Evolutionary conservation across 2,888 invertebrate species (phyloP).

Genomic region (Amblyjoppa fuscipennis): DNA sequence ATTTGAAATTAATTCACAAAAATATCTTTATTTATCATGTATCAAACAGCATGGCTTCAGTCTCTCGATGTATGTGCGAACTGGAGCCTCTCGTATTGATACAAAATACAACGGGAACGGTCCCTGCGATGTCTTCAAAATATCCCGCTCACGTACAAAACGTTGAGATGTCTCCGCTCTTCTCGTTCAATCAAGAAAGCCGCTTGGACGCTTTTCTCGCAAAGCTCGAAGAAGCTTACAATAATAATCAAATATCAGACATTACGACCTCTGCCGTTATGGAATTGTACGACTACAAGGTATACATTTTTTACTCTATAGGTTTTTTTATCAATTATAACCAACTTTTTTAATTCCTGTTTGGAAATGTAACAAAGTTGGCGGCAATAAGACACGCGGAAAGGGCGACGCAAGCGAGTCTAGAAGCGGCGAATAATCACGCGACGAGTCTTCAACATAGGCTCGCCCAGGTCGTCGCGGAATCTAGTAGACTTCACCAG

Average conservation of each 20-base stretch:
- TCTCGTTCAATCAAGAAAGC: constrained; percentile 86
- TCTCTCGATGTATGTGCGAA: constrained; percentile 81
- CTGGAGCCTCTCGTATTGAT: constrained; percentile 81
- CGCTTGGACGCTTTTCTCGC: constrained; percentile 86
- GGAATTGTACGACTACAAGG: constrained; percentile 91
- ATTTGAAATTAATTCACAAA: too few species aligned
- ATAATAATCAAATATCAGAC: constrained; percentile 86
- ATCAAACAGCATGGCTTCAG: constrained; percentile 74
- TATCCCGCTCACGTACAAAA: constrained; percentile 80
- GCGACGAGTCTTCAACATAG: constrained; percentile 86
- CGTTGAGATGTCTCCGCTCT: constrained; percentile 81
- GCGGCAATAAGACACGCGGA: constrained; percentile 86
- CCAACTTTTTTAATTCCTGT: not conserved
- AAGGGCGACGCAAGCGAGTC: constrained; percentile 85
- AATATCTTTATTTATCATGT: too few species aligned
- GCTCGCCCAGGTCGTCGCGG: constrained; percentile 85
- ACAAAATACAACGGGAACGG: constrained; percentile 73
- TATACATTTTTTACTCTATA: constrained; percentile 55
- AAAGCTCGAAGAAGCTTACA: constrained; percentile 85
- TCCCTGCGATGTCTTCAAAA: constrained; percentile 25
- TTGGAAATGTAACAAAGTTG: constrained; percentile 81
- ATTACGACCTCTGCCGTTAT: constrained; percentile 90
- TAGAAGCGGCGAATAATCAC: constrained; percentile 86
- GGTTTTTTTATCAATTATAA: not conserved
- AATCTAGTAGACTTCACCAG: constrained; percentile 86